Base-by-base conservation (phyloP, 2,113 vertebrate genomes). In the Myodes glareolus region DNA sequence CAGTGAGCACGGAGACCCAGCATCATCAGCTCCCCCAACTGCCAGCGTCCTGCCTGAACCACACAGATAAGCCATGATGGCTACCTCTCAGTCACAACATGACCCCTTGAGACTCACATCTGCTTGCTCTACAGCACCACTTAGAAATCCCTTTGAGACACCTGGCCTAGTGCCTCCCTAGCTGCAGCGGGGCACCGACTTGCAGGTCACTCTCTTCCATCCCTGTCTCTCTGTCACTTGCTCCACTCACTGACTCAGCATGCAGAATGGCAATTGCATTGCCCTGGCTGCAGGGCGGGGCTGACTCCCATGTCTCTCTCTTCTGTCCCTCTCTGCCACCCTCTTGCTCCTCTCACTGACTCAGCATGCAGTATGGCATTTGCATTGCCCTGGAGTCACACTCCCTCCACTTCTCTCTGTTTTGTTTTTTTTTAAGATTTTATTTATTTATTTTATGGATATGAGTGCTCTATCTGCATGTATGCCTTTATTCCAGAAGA, bases 11-110 rank as follows among this genome's bases (percentile, higher is more conserved):
- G 3, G 2, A 45, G 23, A 29, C 33, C 42, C 29, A 52, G 10
- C 17, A 17, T 73, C 13, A 55, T 29, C 2, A 39, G 12, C 7
- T n/a, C 7, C 16, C 39, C 80, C 31, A 16, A 3, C 19, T 10
- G n/a, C 42, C n/a, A 3, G n/a, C 10, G 0, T 19, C 78, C n/a
- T 10, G 1, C 27, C 1, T 67, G 70, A 21, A 21, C n/a, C 8
- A 9, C 68, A 42, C 27, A 90, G 88, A 67, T 21, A n/a, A 1
- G 2, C 36, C 58, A 21, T 58, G 58, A 58, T 58, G 19, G 58
- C 58, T 58, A 58, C 58, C 58, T 58, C 58, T 58, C 58, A 11
- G 77, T 8, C 19, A 17, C 4, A 33, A 1, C 16, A 29, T 33
- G 61, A 21, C 42, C n/a, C 63, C 70, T 25, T 55, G 27, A 70